A percentile compares a stretch with the other conserved stretches of the same genome.
Conservation (phyloP, 2,888 invertebrate species). For the Cylindroiulus punctatus region DNA sequence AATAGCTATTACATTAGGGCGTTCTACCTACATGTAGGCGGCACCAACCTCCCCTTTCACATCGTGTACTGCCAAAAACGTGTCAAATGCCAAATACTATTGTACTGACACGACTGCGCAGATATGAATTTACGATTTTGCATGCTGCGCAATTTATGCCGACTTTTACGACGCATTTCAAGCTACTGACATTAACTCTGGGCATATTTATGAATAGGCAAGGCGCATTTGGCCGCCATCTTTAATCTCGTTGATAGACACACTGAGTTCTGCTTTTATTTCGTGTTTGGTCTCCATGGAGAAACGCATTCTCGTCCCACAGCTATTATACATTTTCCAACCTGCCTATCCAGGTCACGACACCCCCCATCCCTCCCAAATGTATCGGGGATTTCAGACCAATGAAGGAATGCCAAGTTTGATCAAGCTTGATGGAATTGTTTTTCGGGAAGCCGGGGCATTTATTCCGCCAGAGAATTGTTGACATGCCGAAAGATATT, state of each 20-base stretch:
- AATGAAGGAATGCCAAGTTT: slow-evolving; percentile 6
- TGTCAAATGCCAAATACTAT: neutral
- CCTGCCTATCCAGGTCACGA: neutral
- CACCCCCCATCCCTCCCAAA: neutral
- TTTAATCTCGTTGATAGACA: slow-evolving; percentile 18
- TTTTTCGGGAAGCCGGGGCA: neutral
- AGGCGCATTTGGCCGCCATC: neutral
- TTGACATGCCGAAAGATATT: slow-evolving; percentile 18
- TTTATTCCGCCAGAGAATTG: slow-evolving; percentile 1
- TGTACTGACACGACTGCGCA: no score
- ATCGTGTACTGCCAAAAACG: neutral
- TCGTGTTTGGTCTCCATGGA: slow-evolving; percentile 18
- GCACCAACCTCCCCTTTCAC: no score
- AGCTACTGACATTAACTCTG: neutral
- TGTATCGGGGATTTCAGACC: neutral
- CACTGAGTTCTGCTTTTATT: slow-evolving; percentile 2
- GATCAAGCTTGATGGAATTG: slow-evolving; percentile 18
- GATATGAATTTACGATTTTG: slow-evolving; percentile 17
- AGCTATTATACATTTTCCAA: neutral
- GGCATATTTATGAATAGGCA: neutral
- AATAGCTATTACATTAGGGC: no score
- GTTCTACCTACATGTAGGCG: no score
- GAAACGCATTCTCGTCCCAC: neutral
- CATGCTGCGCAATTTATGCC: slow-evolving; percentile 1
- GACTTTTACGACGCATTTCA: neutral